These are phyloP conservation scores for Calliopsis andreniformis DNA, from an alignment of 1,140 invertebrate species.

Conservation along the genomic window DNA sequence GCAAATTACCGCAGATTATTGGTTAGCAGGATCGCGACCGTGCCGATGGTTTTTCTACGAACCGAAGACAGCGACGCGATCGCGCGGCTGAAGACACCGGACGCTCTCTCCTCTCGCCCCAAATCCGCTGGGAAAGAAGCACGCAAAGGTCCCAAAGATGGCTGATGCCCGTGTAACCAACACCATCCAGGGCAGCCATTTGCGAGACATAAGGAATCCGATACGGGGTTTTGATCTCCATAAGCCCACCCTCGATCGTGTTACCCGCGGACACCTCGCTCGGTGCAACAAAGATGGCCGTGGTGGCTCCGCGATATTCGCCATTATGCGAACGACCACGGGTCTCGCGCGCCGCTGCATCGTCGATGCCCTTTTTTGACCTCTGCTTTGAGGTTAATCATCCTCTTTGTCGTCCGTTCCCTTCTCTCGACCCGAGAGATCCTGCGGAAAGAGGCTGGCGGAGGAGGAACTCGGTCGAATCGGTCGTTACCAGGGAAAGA, in stretches of 20 bases:
- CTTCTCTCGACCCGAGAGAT: slow-evolving; percentile 42
- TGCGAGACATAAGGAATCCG: slow-evolving; percentile 76
- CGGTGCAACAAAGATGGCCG: slow-evolving; percentile 73
- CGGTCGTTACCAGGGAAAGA: slow-evolving; percentile 4
- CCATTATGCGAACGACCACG: slow-evolving; percentile 56
- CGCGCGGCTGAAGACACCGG: not conserved
- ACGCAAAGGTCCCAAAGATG: slow-evolving; percentile 75
- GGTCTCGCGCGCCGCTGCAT: slow-evolving; percentile 26
- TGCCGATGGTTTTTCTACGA: not conserved
- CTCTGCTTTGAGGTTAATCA: slow-evolving; percentile 65
- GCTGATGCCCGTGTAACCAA: slow-evolving; percentile 77
- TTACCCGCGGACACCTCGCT: slow-evolving; percentile 72
- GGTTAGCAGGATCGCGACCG: slow-evolving; percentile 5
- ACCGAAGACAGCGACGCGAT: too few species aligned
- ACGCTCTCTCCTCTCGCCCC: not conserved
- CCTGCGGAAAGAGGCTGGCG: slow-evolving; percentile 19
- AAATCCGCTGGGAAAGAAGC: slow-evolving; percentile 65
- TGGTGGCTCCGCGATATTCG: slow-evolving; percentile 55
- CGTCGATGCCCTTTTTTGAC: slow-evolving; percentile 61
- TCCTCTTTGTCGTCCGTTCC: slow-evolving; percentile 65
- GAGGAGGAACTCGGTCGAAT: slow-evolving; percentile 35
- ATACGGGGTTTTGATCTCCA: slow-evolving; percentile 78
- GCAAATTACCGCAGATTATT: slow-evolving; percentile 35
- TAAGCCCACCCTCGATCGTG: slow-evolving; percentile 80
- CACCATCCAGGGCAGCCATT: slow-evolving; percentile 76